Conservation (phyloP, 2,113 vertebrate species). For the Rostratula benghalensis region DNA sequence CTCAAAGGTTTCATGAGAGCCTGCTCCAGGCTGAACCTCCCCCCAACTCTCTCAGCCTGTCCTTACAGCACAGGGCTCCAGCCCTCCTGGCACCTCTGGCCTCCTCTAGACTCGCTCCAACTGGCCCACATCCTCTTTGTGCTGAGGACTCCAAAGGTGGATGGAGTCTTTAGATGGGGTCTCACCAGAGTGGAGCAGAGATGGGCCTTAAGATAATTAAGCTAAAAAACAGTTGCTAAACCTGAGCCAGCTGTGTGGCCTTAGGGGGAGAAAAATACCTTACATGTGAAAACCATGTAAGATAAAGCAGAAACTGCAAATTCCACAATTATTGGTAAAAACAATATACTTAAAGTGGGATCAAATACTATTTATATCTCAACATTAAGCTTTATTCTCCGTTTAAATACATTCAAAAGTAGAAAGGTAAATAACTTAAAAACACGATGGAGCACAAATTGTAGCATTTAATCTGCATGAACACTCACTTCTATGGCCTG, state of each 20-base stretch:
- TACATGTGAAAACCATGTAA: fast-evolving
- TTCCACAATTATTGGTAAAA: background rate
- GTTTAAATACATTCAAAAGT: conserved; percentile 6
- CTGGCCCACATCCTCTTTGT: background rate
- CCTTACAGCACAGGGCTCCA: background rate
- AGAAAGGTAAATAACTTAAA: conserved; percentile 50
- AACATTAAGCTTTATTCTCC: background rate
- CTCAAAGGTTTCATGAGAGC: background rate
- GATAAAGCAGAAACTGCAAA: background rate
- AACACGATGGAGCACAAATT: background rate
- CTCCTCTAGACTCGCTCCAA: background rate
- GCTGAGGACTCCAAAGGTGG: background rate
- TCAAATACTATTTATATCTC: background rate
- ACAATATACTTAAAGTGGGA: background rate
- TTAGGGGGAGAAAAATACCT: background rate
- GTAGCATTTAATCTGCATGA: background rate
- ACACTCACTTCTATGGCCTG: no score
- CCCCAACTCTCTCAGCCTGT: background rate
- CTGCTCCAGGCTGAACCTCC: background rate
- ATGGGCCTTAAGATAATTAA: fast-evolving
- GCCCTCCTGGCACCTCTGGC: background rate
- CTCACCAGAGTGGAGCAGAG: background rate
- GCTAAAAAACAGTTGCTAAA: fast-evolving
- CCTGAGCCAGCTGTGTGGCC: background rate
- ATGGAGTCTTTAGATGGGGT: background rate